Percentiles rank a stretch among this genome's conserved stretches.
Conservation (phyloP, 2,113 vertebrate genomes). For the Penelope pileata region DNA sequence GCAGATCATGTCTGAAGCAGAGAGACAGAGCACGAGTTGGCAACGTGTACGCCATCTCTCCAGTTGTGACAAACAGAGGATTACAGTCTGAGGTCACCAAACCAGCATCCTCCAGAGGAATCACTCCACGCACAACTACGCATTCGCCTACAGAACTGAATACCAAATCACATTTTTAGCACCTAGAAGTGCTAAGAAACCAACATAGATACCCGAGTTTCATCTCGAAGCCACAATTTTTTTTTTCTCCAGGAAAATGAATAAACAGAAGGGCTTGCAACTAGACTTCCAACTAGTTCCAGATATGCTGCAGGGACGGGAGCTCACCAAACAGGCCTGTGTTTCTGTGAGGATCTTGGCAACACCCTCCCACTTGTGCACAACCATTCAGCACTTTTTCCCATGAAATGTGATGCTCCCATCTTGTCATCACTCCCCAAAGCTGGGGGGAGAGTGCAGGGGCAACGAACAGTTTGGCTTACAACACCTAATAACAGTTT, state of each 20-base stretch:
- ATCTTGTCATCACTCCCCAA: constrained; percentile 25
- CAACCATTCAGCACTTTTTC: constrained; percentile 5
- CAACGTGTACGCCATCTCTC: neutral
- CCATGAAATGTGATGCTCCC: constrained; percentile 35
- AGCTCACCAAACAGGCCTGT: neutral
- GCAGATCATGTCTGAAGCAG: neutral
- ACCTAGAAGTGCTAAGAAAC: neutral
- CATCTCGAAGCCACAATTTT: neutral
- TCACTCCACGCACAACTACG: neutral
- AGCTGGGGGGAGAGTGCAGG: neutral
- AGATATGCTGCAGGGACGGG: neutral
- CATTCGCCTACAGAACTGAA: neutral
- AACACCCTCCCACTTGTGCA: neutral
- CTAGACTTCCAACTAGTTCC: neutral
- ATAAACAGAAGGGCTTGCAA: neutral
- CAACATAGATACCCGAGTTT: neutral
- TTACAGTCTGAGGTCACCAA: neutral
- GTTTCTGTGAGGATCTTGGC: constrained; percentile 9
- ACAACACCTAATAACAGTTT: constrained; percentile 18
- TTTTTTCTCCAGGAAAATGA: neutral
- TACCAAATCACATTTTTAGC: neutral
- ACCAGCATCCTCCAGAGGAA: neutral
- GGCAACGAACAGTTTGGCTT: constrained; percentile 27
- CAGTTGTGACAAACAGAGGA: neutral
- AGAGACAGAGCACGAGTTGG: neutral